Evolutionary conservation across 37 sponge, comb jelly and placozoan genomes (phyloP), one percentile per base, ranked within the genome.

Genomic region (Trichoplax adhaerens): DNA sequence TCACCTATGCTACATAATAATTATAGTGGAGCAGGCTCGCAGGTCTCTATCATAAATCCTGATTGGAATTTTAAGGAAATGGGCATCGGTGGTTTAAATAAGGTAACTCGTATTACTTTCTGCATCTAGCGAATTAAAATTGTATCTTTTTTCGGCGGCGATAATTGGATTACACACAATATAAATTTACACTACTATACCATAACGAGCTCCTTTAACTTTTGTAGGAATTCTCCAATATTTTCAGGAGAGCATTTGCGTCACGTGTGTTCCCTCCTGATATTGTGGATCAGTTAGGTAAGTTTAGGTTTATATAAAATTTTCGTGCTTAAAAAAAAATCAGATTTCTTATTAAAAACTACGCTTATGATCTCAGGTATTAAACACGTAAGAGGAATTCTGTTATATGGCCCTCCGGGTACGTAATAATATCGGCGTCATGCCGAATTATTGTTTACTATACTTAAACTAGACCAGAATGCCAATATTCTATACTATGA

Each of bases 161-260:
- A 29, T 29, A 29, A 29, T 29, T 29, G 29, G 29, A 29, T 29
- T 29, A 29, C 29, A 29, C 29, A 29, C 29, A 29, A 29, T 29
- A 29, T 29, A 29, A 29, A 29, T 29, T 29, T 29, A 29, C 29
- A 29, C 29, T 29, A 29, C 46, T 8, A n/a, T n/a, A 8, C 7
- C 46, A 50, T 12, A 8, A n/a, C n/a, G n/a, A 48, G 29, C n/a
- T 4, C 4, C 55, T 70, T 49, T 48, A 56, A 53, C 69, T 50
- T 51, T n/a, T 50, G 50, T 58, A 89, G 72, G 94, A 97, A 71
- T 97, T 97, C 68, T 82, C 90, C 61, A 83, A 81, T 55, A 93
- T 98, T 10, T 98, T 98, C 72, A 65, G 99, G 62, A 70, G 99
- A 78, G 99, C 99, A 4, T 98, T 98, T 84, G 87, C 99, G 50